Evolutionary conservation across 2,888 invertebrate species (phyloP).

Genomic region (Elysia crispata): DNA sequence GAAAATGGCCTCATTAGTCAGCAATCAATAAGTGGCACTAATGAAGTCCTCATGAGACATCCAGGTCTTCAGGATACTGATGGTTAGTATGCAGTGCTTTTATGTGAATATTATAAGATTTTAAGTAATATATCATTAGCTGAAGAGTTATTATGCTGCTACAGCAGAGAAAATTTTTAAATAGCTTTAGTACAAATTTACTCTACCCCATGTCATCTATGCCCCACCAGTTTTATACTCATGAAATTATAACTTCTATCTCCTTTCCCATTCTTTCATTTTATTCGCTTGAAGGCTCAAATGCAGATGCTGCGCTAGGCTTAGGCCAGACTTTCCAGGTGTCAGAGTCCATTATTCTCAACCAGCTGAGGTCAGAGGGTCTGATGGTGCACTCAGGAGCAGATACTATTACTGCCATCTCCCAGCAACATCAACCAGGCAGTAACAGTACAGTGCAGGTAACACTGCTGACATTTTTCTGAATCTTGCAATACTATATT

Average conservation of each 20-base stretch:
- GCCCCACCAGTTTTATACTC: too few species aligned
- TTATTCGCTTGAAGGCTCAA: too few species aligned
- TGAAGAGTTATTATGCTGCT: too few species aligned
- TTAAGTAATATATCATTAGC: not conserved
- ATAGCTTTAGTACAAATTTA: too few species aligned
- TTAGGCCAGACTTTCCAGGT: constrained; percentile 23
- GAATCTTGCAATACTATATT: too few species aligned
- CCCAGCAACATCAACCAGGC: not conserved
- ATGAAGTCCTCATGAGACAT: constrained; percentile 17
- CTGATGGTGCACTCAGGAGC: constrained; percentile 26
- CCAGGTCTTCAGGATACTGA: constrained; percentile 29
- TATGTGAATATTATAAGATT: not conserved
- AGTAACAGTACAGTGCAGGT: too few species aligned
- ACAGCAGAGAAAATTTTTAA: too few species aligned
- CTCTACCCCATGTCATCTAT: too few species aligned
- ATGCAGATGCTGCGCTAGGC: too few species aligned
- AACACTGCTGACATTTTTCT: too few species aligned
- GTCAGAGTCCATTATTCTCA: constrained; percentile 39
- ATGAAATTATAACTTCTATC: too few species aligned
- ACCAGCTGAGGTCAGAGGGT: constrained; percentile 38
- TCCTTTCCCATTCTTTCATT: too few species aligned
- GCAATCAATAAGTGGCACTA: not conserved
- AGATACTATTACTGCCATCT: not conserved
- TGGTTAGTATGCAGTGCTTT: constrained; percentile 9
- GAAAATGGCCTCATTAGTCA: constrained; percentile 23